These are phyloP conservation scores for Heliconius eleuchia DNA, from an alignment of 1,140 invertebrate genomes.

Conservation along the genomic window DNA sequence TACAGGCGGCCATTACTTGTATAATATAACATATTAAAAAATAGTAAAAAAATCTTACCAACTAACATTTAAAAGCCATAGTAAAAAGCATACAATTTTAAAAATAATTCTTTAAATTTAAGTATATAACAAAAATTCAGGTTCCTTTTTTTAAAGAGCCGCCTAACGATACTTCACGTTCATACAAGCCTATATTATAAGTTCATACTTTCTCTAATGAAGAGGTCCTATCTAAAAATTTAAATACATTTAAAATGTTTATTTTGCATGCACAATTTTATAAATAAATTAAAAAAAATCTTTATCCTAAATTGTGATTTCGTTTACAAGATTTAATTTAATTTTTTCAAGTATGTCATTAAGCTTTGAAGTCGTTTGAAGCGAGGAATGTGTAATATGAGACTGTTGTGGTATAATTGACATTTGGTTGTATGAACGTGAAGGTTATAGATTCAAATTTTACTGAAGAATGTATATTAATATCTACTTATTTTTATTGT, in stretches of 20 bases:
- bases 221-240: constrained; percentile 8
- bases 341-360: constrained; percentile 9
- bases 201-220: background rate
- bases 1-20: too few relatives aligned
- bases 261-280: background rate
- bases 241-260: background rate
- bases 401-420: too few relatives aligned
- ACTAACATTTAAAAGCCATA: background rate
- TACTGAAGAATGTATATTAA: too few relatives aligned
- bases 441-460: too few relatives aligned
- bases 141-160: background rate
- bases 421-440: too few relatives aligned
- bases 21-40: too few relatives aligned
- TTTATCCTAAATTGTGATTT: background rate
- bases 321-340: background rate
- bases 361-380: background rate
- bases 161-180: background rate
- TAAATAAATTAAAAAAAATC: background rate
- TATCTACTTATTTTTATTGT: too few relatives aligned
- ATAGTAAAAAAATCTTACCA: background rate
- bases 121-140: background rate
- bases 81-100: background rate
- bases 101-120: background rate
- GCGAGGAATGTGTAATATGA: background rate
- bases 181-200: background rate